Evolutionary conservation across 2,888 invertebrate genomes (phyloP), one percentile per base, ranked within the genome.

Genomic region (Lithophane socia): DNA sequence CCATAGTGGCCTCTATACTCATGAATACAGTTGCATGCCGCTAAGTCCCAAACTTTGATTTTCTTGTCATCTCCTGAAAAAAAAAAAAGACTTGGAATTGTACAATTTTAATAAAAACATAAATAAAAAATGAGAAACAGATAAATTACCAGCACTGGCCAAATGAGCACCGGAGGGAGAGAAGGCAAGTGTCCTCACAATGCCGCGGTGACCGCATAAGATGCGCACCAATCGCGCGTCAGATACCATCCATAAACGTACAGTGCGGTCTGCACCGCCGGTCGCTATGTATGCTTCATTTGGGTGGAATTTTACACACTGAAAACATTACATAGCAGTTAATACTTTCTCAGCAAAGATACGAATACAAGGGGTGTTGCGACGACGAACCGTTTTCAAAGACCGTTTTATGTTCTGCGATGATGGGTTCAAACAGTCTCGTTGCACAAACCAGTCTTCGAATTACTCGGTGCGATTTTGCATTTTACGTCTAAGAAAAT

Each of bases 301-400:
- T 0, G 99, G 99, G 96, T 99, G 99, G 95, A 99, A 99, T 90
- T 98, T 98, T n/a, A 98, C 97, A 92, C 98, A 97, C 98, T 98
- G 92, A 64, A 82, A 49, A 75, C 0, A 52, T 52, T 66, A 29
- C 8, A 18, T 24, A 24, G 0, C 24, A 13, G 58, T 24, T 16
- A 64, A 66, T 47, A 24, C 12, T 47, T 24, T 24, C 18, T 47
- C 7, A 18, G 24, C 7, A 66, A 66, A 47, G 0, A 29, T 65
- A 65, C 42, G n/a, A 65, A 64, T 65, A 44, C n/a, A 37, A 37
- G 37, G 37, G 37, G 37, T 37, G 37, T 37, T 3, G 37, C 37
- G 37, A 37, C 37, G 37, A 37, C 37, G 37, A 37, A 37, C 37
- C 37, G 37, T 37, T 37, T 37, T 37, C 37, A 37, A 37, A 37